Evolutionary conservation across 1,140 invertebrate species (phyloP), one percentile per base, ranked within the genome.

Genomic region (Drosophila lacertosa): DNA sequence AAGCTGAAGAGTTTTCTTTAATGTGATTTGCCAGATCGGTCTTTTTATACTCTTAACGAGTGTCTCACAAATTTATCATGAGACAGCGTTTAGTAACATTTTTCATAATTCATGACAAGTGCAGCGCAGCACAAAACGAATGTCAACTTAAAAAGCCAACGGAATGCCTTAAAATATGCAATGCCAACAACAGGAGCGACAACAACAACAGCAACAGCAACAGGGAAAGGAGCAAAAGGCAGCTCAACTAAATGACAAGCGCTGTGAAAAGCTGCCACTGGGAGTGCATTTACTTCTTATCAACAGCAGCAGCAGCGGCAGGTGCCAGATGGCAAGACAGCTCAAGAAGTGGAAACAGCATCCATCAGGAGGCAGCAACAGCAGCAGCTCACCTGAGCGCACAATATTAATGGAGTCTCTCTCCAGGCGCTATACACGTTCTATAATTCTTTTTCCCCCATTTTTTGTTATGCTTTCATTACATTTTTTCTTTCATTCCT

Each of bases 381-480:
- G 18, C 55, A 16, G 3, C 33, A 47, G 20, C 51, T 65, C 57
- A 70, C 78, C 78, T 57, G 57, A 59, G 78, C 55, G 79, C 69
- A 70, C 70, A 77, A 82, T 77, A 78, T 82, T 82, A 82, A 82
- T 82, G 65, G 57, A 78, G 39, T 77, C 69, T 74, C 69, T 53
- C 45, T 51, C 22, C 20, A 11, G 7, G 2, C 47, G 40, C n/a
- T 20, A 51, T 24, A 45, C 59, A 45, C 29, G 48, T 40, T 20
- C 40, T 48, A 59, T 58, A 71, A 63, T 80, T 45, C 51, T 45
- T 58, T 20, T 62, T 57, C 16, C 3, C 11, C n/a, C 7, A 18
- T 15, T 48, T 29, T 32, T 42, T 10, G 54, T 57, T 39, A 22
- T 7, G 10, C 24, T 33, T 37, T 47, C 55, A 26, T 62, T 37